Evolutionary conservation across 64 coral and sea anemone genomes (phyloP).

Genomic region (Platygyra sinensis): DNA sequence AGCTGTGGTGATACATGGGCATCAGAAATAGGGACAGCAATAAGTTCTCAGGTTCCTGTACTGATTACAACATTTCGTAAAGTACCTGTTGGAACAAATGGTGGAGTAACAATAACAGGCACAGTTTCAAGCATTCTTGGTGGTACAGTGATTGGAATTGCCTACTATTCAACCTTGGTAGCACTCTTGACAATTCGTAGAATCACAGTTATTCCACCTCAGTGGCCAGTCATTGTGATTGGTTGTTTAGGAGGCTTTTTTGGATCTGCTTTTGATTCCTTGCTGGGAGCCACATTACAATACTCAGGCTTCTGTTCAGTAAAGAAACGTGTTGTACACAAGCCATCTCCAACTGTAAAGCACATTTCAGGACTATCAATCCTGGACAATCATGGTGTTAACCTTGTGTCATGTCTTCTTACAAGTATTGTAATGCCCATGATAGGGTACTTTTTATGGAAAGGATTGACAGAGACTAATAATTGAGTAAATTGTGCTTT

Average conservation of each 20-base stretch:
- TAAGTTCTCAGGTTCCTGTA: slow-evolving; percentile 67
- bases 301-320: slow-evolving; percentile 94
- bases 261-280: slow-evolving; percentile 82
- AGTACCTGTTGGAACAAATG: slow-evolving; percentile 97
- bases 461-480: slow-evolving; percentile 29
- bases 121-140: slow-evolving; percentile 86
- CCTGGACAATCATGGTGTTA: slow-evolving; percentile 93
- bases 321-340: slow-evolving; percentile 80
- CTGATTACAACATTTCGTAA: slow-evolving; percentile 90
- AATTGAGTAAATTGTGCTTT: not conserved
- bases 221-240: slow-evolving; percentile 93
- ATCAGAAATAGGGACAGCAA: slow-evolving; percentile 95
- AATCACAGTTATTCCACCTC: slow-evolving; percentile 49
- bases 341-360: slow-evolving; percentile 68
- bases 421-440: slow-evolving; percentile 77
- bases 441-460: slow-evolving; percentile 92
- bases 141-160: slow-evolving; percentile 78
- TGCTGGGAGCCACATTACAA: slow-evolving; percentile 93
- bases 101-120: slow-evolving; percentile 84
- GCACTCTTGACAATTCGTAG: slow-evolving; percentile 43
- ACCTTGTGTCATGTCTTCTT: slow-evolving; percentile 74
- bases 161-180: slow-evolving; percentile 65
- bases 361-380: slow-evolving; percentile 79
- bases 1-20: slow-evolving; percentile 99
- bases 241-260: slow-evolving; percentile 86